phyloP scores from a whole-genome alignment of 2,888 invertebrate genomes.

The Drosophila recens region DNA sequence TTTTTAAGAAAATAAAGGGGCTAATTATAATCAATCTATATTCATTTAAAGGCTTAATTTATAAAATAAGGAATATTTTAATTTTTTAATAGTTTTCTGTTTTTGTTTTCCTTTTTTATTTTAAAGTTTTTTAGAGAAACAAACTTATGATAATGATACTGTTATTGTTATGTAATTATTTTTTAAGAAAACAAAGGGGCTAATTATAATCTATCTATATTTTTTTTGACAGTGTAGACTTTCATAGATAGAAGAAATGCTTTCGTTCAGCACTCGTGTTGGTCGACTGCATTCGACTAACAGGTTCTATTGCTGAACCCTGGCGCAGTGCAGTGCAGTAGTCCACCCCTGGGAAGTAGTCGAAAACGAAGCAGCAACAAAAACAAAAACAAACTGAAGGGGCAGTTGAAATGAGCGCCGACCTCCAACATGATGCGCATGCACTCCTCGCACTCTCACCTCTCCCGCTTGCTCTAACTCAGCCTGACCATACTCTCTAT shows the following conservation, averaged over 20 bases:
- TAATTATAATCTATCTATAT: background rate
- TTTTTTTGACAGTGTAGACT: slow-evolving; percentile 2
- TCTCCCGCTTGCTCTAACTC: background rate
- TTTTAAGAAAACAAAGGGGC: background rate
- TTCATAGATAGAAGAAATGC: background rate
- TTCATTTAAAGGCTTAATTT: background rate
- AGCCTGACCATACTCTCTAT: slow-evolving; percentile 27
- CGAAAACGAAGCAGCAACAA: background rate
- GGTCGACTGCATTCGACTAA: slow-evolving; percentile 31
- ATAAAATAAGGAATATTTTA: background rate
- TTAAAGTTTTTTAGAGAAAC: background rate
- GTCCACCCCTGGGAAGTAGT: slow-evolving; percentile 28
- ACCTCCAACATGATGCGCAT: slow-evolving; percentile 38
- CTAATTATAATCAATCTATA: background rate
- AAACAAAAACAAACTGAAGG: slow-evolving; percentile 16
- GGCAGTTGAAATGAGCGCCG: slow-evolving; percentile 24
- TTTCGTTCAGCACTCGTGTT: slow-evolving; percentile 17
- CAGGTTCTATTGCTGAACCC: slow-evolving; percentile 17
- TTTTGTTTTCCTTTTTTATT: too few relatives aligned
- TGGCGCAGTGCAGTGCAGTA: slow-evolving; percentile 12
- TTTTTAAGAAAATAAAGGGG: background rate
- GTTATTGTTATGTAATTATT: background rate
- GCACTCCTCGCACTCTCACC: slow-evolving; percentile 15
- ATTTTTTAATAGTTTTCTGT: background rate
- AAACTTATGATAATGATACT: background rate